A percentile compares a stretch with the other conserved stretches of the same genome.
phyloP scores from a whole-genome alignment of 1,140 invertebrate genomes.

The Tribolium castaneum region DNA sequence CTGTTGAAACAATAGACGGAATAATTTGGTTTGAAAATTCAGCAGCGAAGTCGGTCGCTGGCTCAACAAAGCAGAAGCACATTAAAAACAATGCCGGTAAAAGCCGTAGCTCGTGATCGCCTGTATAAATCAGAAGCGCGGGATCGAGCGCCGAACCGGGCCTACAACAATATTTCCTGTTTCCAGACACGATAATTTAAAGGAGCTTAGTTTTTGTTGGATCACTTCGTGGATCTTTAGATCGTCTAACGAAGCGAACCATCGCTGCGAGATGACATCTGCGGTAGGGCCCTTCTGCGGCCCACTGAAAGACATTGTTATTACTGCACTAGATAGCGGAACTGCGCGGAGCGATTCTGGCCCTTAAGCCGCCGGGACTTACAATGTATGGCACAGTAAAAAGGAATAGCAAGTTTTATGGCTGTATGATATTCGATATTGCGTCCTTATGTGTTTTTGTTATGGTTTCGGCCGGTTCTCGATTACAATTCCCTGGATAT shows the following conservation, averaged over 20 bases:
- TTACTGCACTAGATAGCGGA: constrained; percentile 34
- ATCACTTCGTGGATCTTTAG: constrained; percentile 26
- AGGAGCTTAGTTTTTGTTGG: constrained; percentile 39
- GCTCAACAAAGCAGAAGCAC: constrained; percentile 19
- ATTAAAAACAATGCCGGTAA: constrained; percentile 34
- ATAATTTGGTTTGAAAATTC: background rate
- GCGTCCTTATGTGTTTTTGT: constrained; percentile 48
- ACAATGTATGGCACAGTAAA: constrained; percentile 48
- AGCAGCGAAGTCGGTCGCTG: background rate
- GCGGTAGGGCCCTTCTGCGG: background rate
- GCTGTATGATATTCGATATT: constrained; percentile 51
- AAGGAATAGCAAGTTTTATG: constrained; percentile 48
- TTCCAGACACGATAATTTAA: constrained; percentile 42
- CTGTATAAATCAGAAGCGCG: constrained; percentile 36
- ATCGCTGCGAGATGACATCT: constrained; percentile 42
- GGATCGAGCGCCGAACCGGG: background rate
- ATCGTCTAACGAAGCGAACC: constrained; percentile 40
- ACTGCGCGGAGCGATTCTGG: background rate
- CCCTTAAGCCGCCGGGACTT: constrained; percentile 23
- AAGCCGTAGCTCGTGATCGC: constrained; percentile 26
- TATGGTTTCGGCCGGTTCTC: constrained; percentile 42
- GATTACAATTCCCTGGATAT: constrained; percentile 43
- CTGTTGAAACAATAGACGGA: background rate
- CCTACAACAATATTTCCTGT: constrained; percentile 29
- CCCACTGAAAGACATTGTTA: constrained; percentile 37